Evolutionary conservation across 2,113 vertebrate species (phyloP).

Genomic region (Cromileptes altivelis): DNA sequence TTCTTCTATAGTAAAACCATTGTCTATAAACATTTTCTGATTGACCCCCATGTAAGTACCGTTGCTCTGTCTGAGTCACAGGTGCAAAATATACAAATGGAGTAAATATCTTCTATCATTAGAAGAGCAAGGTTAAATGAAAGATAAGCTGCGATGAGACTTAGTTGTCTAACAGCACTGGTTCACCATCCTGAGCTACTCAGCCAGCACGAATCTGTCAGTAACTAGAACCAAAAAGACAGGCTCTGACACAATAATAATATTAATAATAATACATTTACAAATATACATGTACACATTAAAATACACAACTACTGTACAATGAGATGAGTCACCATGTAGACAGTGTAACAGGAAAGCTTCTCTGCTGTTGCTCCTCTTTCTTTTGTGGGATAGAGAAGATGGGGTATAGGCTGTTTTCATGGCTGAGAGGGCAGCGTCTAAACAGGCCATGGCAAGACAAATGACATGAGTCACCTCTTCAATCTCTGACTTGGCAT

Average conservation of each 20-base stretch:
- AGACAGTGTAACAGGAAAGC: constrained; percentile 54
- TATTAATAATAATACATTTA: constrained; percentile 77
- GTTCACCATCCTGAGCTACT: constrained; percentile 34
- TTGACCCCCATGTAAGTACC: constrained; percentile 14
- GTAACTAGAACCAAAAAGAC: constrained; percentile 40
- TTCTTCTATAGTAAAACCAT: constrained; percentile 27
- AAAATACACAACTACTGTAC: constrained; percentile 75
- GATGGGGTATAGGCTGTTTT: constrained; percentile 69
- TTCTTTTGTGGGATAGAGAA: constrained; percentile 65
- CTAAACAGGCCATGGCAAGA: constrained; percentile 79
- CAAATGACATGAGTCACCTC: constrained; percentile 86
- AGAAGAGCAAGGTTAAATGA: constrained; percentile 36
- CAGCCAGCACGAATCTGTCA: constrained; percentile 21
- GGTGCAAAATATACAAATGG: constrained; percentile 49
- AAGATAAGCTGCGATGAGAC: constrained; percentile 11
- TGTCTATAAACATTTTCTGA: constrained; percentile 15
- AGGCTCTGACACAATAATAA: constrained; percentile 61
- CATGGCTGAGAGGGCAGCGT: constrained; percentile 76
- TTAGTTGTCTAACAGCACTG: constrained; percentile 20
- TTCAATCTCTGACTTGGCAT: constrained; percentile 86
- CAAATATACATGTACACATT: constrained; percentile 76
- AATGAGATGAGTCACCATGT: constrained; percentile 58
- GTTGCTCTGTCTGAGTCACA: constrained; percentile 32
- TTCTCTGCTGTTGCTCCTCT: constrained; percentile 56
- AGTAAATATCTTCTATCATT: constrained; percentile 54